Evolutionary conservation across 2,888 invertebrate genomes (phyloP), one percentile per base, ranked within the genome.

Genomic region (Caenorhabditis afra): DNA sequence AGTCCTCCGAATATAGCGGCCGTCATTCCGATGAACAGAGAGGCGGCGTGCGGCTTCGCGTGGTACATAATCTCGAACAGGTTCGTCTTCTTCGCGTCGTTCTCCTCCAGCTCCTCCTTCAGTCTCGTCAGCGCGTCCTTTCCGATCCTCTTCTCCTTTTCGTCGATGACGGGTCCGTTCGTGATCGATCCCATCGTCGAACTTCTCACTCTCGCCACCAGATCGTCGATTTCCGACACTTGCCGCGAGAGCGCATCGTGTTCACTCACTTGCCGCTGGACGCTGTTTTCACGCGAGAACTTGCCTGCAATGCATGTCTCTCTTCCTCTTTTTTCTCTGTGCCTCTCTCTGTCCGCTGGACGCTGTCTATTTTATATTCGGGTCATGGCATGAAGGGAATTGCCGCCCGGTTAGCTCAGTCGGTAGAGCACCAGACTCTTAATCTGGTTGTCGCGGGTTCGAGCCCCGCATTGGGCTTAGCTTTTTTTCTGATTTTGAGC

Each of bases 1-100:
- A 89, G 90, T 29, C 92, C 92, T 75, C 90, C 90, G 14, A 91
- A 74, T 7, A 90, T 52, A 11, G 90, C 87, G 2, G 87, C 88
- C 12, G 91, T 67, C 61, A 91, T 88, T 12, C 91, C 91, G 8
- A 90, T 53, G 10, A 89, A 14, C 41, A 92, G 88, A 66, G 78
- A 87, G 10, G 87, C 10, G n/a, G 77, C 66, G 14, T 82, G 81
- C 11, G 73, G 79, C 11, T 85, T 80, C 61, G 91, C 91, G 79
- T 90, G 81, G 12, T 77, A 77, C 44, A 91, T 58, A 39, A 92
- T 89, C 57, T 89, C 86, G 18, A 85, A 44, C n/a, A 88, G 58
- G 55, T 83, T 85, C 10, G 86, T 81, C 16, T 70, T 67, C 14
- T 68, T 39, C n/a, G 82, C 79, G 18, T 82, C 81, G 44, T 76